phyloP scores from a whole-genome alignment of 2,113 vertebrate genomes.

The Theristicus caerulescens region DNA sequence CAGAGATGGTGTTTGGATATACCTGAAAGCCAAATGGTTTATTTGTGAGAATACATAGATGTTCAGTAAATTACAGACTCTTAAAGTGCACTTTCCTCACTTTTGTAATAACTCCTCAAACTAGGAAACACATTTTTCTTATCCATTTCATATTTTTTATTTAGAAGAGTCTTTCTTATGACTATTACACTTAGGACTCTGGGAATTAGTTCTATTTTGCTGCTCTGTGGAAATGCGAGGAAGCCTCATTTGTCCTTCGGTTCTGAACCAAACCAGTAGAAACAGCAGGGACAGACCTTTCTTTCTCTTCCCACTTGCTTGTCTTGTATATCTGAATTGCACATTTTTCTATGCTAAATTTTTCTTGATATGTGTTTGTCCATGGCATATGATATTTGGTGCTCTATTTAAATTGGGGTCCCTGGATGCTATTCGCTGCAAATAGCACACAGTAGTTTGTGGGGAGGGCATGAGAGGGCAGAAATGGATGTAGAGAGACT shows the following conservation, averaged over 20 bases:
- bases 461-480: neutral
- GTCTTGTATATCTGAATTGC: rapidly evolving
- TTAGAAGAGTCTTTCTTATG: neutral
- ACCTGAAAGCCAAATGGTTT: neutral
- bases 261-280: neutral
- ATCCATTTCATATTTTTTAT: neutral
- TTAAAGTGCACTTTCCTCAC: neutral
- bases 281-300: neutral
- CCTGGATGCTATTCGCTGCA: neutral
- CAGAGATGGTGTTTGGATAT: neutral
- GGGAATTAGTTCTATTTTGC: neutral
- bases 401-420: neutral
- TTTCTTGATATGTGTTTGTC: neutral
- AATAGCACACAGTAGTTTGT: neutral
- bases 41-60: neutral
- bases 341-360: neutral
- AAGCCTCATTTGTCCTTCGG: neutral
- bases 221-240: neutral
- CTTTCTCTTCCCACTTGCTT: neutral
- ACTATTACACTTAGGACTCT: neutral
- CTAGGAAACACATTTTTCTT: neutral
- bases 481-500: neutral
- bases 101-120: neutral
- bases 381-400: neutral
- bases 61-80: neutral